Evolutionary conservation across 2,797 vertebrate genomes (phyloP).

Genomic region (Anguilla marmorata): DNA sequence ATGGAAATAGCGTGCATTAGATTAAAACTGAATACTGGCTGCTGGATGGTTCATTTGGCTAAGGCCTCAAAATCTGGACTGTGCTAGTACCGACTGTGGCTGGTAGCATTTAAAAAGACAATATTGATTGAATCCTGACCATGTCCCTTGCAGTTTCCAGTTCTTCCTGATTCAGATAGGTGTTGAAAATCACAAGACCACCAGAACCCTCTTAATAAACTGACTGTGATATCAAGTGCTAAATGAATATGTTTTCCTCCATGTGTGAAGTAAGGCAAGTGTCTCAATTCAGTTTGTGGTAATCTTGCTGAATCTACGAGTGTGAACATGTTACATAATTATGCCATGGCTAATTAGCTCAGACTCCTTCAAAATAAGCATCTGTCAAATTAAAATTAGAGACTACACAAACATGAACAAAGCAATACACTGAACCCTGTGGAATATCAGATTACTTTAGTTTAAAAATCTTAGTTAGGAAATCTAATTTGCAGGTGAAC

Average conservation of each 20-base stretch:
- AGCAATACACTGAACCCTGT: neutral
- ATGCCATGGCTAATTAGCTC: neutral
- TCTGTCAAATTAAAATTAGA: neutral
- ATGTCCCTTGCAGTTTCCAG: no score
- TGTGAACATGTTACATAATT: neutral
- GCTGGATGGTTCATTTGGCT: no score
- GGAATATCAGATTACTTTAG: neutral
- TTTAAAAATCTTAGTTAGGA: neutral
- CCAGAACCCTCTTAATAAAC: neutral
- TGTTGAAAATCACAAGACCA: neutral
- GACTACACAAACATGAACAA: neutral
- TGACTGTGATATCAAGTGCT: neutral
- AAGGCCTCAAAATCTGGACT: no score
- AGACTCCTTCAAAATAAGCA: neutral
- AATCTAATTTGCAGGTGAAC: neutral
- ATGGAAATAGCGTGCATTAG: neutral
- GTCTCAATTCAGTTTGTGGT: neutral
- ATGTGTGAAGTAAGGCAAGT: neutral
- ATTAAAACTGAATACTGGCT: neutral
- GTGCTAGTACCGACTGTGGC: no score
- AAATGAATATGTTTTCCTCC: neutral
- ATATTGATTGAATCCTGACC: no score
- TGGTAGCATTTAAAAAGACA: no score
- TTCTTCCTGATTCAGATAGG: neutral
- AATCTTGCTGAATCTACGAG: neutral